phyloP scores from a whole-genome alignment of 2,888 invertebrate species.

The Zelleria hepariella region DNA sequence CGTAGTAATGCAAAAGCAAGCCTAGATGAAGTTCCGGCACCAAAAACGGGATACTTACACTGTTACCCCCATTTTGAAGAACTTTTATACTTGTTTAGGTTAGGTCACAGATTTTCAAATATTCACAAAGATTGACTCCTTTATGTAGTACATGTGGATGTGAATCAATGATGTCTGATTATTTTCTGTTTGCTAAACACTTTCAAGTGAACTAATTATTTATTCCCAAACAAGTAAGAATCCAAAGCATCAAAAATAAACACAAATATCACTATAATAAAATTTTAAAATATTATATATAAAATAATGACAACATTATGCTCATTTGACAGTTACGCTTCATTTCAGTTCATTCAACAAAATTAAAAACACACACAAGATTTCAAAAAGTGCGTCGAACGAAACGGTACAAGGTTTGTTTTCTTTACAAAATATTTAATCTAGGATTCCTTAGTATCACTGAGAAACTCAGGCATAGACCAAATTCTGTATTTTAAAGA shows the following conservation, averaged over 20 bases:
- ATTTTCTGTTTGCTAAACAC: too few species aligned
- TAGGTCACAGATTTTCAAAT: background rate
- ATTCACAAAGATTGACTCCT: background rate
- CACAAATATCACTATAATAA: too few species aligned
- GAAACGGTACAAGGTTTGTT: background rate
- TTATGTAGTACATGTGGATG: too few species aligned
- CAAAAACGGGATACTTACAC: conserved; percentile 51
- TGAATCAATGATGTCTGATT: too few species aligned
- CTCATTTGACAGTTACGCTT: background rate
- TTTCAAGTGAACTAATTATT: too few species aligned
- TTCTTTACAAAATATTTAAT: background rate
- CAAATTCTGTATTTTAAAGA: too few species aligned
- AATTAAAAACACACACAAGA: too few species aligned
- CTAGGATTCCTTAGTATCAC: background rate
- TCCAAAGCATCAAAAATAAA: too few species aligned
- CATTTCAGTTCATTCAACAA: background rate
- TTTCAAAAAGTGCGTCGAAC: background rate
- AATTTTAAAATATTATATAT: too few species aligned
- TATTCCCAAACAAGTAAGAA: too few species aligned
- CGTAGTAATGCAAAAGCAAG: background rate
- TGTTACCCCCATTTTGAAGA: conserved; percentile 73
- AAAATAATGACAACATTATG: background rate
- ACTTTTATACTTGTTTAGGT: background rate
- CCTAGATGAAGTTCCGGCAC: too few species aligned
- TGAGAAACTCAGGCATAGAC: too few species aligned